Evolutionary conservation across 2,113 vertebrate species (phyloP).

Genomic region (Pygoscelis adeliae): DNA sequence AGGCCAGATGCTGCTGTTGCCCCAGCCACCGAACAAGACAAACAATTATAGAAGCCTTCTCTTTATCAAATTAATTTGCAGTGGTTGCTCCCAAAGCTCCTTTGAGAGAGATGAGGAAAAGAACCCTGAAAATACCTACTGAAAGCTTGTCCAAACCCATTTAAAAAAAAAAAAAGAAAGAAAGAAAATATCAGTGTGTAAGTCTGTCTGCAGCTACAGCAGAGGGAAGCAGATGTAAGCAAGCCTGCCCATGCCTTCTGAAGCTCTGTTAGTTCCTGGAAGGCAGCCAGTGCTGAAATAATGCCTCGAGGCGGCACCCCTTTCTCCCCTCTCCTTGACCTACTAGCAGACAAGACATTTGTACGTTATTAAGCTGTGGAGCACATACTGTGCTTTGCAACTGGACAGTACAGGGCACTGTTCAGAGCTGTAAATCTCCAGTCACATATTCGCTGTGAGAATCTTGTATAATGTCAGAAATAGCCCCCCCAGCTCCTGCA

Average conservation of each 20-base stretch:
- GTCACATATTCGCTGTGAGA: not conserved
- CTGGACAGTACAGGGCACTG: not conserved
- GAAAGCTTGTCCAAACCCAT: not conserved
- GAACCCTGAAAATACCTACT: not conserved
- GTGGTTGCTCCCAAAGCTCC: not conserved
- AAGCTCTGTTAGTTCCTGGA: constrained; percentile 26
- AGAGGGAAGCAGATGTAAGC: constrained; percentile 55
- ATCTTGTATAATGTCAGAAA: not conserved
- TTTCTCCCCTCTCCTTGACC: constrained; percentile 8
- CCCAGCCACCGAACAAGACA: not conserved
- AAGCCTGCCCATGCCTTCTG: not conserved
- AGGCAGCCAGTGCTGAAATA: constrained; percentile 46
- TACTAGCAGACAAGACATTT: not conserved
- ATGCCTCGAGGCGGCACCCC: not conserved
- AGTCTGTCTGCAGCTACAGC: not conserved
- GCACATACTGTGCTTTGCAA: not conserved
- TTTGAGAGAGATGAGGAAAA: not conserved
- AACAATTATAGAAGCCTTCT: not conserved
- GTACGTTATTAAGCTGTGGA: not conserved
- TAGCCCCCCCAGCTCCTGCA: not conserved
- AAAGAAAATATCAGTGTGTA: not conserved
- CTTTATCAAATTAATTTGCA: not conserved
- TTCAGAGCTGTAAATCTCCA: not conserved
- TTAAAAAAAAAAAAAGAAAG: rapidly evolving
- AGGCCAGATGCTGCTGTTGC: not conserved